Evolutionary conservation across 2,113 vertebrate species (phyloP).

Genomic region (Plecotus auritus): DNA sequence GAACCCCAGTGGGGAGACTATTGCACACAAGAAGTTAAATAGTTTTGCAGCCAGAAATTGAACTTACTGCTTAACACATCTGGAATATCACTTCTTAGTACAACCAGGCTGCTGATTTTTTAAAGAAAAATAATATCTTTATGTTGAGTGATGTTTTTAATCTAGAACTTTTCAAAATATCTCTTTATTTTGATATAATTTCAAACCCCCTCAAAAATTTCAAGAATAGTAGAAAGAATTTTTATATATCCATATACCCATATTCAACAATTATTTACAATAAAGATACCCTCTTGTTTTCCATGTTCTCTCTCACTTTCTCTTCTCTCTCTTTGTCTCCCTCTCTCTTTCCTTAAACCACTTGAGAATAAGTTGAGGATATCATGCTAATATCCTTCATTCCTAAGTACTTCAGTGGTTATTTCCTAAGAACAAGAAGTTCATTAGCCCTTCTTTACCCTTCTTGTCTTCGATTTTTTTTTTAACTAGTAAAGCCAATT

Average conservation of each 20-base stretch:
- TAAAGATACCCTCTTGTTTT: background rate
- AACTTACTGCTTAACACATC: conserved; percentile 29
- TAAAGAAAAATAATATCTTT: background rate
- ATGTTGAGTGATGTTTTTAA: background rate
- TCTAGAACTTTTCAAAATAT: background rate
- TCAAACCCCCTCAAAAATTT: background rate
- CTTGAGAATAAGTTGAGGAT: no score
- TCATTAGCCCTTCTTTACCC: no score
- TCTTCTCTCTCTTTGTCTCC: background rate
- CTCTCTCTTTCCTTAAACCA: background rate
- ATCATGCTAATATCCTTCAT: no score
- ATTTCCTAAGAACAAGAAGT: no score
- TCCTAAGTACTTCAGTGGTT: no score
- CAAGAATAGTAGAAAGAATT: background rate
- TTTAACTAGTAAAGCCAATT: no score
- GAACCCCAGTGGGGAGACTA: background rate
- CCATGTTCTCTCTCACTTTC: no score
- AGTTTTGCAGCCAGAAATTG: conserved; percentile 50
- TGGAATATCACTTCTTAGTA: conserved; percentile 52
- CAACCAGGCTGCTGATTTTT: background rate
- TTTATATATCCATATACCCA: background rate
- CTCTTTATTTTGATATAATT: conserved; percentile 7
- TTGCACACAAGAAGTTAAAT: conserved; percentile 42
- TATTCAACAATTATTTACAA: background rate
- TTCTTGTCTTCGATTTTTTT: no score